A percentile compares a stretch with the other conserved stretches of the same genome.
Evolutionary conservation across 2,797 vertebrate species (phyloP).

Genomic region (Chloroceryle amazona): DNA sequence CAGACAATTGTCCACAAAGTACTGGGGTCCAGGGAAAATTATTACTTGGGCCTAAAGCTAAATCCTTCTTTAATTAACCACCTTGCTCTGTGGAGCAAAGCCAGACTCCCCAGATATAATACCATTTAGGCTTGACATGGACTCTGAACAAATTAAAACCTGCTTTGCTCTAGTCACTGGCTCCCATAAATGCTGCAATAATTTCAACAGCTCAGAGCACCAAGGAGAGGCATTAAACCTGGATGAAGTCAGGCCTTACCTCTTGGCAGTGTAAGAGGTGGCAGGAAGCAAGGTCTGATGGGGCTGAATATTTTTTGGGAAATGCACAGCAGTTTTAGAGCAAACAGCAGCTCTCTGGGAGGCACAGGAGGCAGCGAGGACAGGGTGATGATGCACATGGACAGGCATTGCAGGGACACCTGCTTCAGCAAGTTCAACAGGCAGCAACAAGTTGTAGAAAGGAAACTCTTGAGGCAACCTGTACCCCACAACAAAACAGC

Average conservation of each 20-base stretch:
- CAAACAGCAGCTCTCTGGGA: not conserved
- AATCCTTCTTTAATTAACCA: constrained; percentile 65
- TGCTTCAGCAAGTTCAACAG: rapidly evolving
- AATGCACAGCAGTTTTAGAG: not conserved
- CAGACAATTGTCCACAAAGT: constrained; percentile 27
- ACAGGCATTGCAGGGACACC: not conserved
- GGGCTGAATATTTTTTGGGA: not conserved
- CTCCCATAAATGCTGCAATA: not conserved
- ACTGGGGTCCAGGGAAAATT: constrained; percentile 25
- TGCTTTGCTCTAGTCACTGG: not conserved
- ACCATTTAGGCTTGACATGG: not conserved
- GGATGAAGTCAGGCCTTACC: not conserved
- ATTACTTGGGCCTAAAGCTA: constrained; percentile 37
- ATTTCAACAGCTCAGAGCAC: not conserved
- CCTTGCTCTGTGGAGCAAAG: not conserved
- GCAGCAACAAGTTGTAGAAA: not conserved
- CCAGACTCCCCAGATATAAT: constrained; percentile 7
- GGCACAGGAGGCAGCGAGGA: rapidly evolving
- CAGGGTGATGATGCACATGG: rapidly evolving
- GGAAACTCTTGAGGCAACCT: rapidly evolving
- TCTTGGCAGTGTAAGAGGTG: not conserved
- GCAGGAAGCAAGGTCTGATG: not conserved
- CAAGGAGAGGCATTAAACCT: not conserved
- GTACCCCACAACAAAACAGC: not conserved
- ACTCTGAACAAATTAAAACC: constrained; percentile 37